A percentile compares a stretch with the other conserved stretches of the same genome.
phyloP scores from a whole-genome alignment of 64 coral and sea anemone genomes.

The Astreopora myriophthalma region DNA sequence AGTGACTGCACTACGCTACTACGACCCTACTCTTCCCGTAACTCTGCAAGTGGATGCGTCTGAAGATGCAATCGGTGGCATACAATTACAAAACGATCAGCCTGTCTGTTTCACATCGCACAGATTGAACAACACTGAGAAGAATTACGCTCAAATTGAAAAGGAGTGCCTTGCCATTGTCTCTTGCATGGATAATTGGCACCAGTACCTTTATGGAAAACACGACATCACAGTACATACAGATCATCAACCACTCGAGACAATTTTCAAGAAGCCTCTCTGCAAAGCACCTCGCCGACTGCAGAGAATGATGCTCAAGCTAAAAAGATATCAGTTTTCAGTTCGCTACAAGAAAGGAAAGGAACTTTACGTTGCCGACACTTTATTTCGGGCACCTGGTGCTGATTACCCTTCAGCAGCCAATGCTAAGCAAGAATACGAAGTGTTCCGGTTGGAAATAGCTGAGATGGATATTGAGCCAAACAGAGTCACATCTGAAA shows the following conservation, averaged over 20 bases:
- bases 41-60: not conserved
- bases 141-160: not conserved
- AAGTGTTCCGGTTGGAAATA: conserved; percentile 34
- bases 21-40: not conserved
- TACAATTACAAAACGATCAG: not conserved
- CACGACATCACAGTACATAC: conserved; percentile 25
- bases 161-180: conserved; percentile 11
- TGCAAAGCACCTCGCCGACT: conserved; percentile 16
- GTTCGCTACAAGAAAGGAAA: conserved; percentile 39
- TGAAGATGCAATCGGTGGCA: not conserved
- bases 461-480: conserved; percentile 15
- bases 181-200: conserved; percentile 46
- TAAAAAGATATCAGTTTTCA: conserved; percentile 19
- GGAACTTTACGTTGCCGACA: conserved; percentile 54
- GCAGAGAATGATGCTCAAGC: conserved; percentile 50
- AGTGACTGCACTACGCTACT: not conserved
- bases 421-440: not conserved
- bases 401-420: not conserved
- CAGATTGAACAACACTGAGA: not conserved
- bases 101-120: not conserved
- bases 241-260: conserved; percentile 7
- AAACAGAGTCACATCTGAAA: not conserved
- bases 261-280: not conserved
- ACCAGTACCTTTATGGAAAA: conserved; percentile 34
- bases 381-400: conserved; percentile 35